phyloP scores from a whole-genome alignment of 2,888 invertebrate genomes.

The Pycnomerus fuliginosus region DNA sequence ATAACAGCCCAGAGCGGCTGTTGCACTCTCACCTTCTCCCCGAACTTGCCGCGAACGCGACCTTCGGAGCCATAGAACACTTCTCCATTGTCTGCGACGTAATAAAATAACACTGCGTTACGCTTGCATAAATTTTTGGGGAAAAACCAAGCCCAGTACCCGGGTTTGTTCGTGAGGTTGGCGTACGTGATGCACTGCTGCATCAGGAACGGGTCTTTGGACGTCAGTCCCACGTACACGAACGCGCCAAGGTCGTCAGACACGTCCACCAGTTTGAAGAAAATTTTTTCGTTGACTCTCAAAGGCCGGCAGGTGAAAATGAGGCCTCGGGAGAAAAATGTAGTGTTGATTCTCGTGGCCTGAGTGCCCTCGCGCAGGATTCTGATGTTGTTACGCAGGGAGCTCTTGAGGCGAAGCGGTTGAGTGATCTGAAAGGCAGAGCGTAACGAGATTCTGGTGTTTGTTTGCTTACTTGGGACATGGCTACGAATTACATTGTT shows the following conservation, averaged over 20 bases:
- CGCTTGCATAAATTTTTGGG: constrained; percentile 62
- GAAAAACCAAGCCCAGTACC: constrained; percentile 14
- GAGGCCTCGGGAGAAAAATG: constrained; percentile 90
- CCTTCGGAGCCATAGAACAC: constrained; percentile 95
- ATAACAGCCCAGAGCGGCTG: constrained; percentile 89
- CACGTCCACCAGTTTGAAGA: constrained; percentile 85
- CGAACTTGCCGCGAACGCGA: constrained; percentile 88
- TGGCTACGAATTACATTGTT: no score
- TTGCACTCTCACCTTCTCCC: constrained; percentile 81
- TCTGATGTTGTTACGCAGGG: constrained; percentile 91
- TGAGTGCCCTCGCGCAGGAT: constrained; percentile 79
- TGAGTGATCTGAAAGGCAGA: constrained; percentile 62
- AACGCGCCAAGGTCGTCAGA: constrained; percentile 97
- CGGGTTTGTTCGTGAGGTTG: constrained; percentile 3
- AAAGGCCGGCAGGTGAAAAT: constrained; percentile 90
- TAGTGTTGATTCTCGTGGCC: constrained; percentile 80
- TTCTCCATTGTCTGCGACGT: constrained; percentile 87
- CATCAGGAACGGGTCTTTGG: constrained; percentile 77
- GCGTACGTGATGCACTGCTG: constrained; percentile 5
- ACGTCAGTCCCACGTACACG: constrained; percentile 95
- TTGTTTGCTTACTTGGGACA: no score
- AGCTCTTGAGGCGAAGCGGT: constrained; percentile 82
- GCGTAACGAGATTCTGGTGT: constrained; percentile 36
- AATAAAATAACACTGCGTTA: constrained; percentile 86
- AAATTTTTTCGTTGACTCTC: constrained; percentile 87